Evolutionary conservation across 2,888 invertebrate species (phyloP).

Genomic region (Scrobipalpa atriplicella): DNA sequence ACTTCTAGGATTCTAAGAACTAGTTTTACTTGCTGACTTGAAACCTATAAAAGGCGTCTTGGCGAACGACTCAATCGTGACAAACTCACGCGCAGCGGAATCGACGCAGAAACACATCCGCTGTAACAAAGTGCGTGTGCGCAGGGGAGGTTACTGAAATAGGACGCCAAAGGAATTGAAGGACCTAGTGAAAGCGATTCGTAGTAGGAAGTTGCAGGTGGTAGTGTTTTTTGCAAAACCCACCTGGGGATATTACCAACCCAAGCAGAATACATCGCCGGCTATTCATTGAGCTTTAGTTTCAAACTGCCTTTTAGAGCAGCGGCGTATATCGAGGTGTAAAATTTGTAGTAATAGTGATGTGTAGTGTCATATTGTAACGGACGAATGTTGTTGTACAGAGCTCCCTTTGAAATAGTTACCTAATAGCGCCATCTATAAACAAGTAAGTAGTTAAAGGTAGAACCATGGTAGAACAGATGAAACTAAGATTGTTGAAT

Average conservation of each 20-base stretch:
- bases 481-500: too few relatives aligned
- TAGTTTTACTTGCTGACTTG: background rate
- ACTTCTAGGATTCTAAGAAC: background rate
- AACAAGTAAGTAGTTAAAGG: too few relatives aligned
- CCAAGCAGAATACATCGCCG: slow-evolving; percentile 12
- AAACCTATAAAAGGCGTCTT: slow-evolving; percentile 7
- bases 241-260: too few relatives aligned
- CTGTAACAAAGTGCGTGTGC: slow-evolving; percentile 47
- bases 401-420: slow-evolving; percentile 5
- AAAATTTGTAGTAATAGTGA: background rate
- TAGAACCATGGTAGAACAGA: too few relatives aligned
- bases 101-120: slow-evolving; percentile 48
- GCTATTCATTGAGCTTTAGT: background rate
- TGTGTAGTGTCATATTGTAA: slow-evolving; percentile 3
- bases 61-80: slow-evolving; percentile 13
- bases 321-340: background rate
- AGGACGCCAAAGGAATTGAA: too few relatives aligned
- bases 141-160: background rate
- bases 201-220: too few relatives aligned
- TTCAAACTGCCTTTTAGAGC: background rate
- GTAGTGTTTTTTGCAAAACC: too few relatives aligned
- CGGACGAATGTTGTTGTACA: slow-evolving; percentile 7
- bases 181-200: too few relatives aligned
- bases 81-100: background rate
- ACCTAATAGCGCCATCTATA: slow-evolving; percentile 1